These are phyloP conservation scores for Hylyphantes graminicola DNA, from an alignment of 1,140 invertebrate species.

Conservation along the genomic window DNA sequence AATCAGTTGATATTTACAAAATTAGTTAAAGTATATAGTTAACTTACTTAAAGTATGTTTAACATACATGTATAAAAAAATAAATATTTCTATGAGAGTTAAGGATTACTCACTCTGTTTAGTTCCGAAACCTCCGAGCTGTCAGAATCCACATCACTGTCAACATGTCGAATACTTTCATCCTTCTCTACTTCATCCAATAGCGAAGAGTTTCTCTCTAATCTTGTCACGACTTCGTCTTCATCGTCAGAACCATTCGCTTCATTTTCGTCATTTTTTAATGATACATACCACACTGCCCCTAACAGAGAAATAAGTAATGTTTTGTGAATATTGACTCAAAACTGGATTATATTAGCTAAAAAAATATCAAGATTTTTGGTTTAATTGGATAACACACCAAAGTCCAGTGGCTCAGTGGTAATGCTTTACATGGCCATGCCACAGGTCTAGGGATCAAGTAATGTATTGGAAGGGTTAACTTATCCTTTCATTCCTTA, in stretches of 20 bases:
- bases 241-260: slow-evolving; percentile 45
- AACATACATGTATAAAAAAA: not conserved
- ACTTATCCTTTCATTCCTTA: too few species aligned
- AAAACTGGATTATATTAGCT: too few species aligned
- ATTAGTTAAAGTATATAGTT: not conserved
- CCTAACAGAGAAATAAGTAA: slow-evolving; percentile 6
- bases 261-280: not conserved
- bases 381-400: too few species aligned
- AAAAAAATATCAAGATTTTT: too few species aligned
- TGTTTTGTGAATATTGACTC: too few species aligned
- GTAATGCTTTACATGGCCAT: too few species aligned
- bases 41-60: not conserved
- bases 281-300: slow-evolving; percentile 45
- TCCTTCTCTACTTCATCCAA: slow-evolving; percentile 52
- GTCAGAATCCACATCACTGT: slow-evolving; percentile 60
- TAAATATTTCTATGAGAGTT: not conserved
- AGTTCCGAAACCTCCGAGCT: slow-evolving; percentile 41
- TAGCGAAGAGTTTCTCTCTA: slow-evolving; percentile 22
- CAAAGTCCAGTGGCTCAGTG: too few species aligned
- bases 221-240: slow-evolving; percentile 44
- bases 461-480: too few species aligned
- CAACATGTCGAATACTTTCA: slow-evolving; percentile 58
- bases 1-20: too few species aligned
- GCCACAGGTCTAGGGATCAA: too few species aligned
- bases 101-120: slow-evolving; percentile 28